A percentile compares a stretch with the other conserved stretches of the same genome.
Conservation (phyloP, 2,888 invertebrate species). For the Metopia argyrocephala region DNA sequence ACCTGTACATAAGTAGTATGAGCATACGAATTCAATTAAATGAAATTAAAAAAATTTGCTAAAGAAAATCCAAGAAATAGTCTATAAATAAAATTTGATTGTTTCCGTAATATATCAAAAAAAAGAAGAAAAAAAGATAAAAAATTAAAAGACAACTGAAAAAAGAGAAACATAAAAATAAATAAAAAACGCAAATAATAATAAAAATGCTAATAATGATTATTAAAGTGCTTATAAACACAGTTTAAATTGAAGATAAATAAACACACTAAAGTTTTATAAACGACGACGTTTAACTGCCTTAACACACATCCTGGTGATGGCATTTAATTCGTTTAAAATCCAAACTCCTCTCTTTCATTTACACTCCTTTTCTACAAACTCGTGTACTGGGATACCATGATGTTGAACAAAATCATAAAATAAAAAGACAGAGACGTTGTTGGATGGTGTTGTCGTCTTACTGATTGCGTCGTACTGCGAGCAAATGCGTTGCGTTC, state of each 20-base stretch:
- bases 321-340: constrained; percentile 40
- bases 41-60: constrained; percentile 19
- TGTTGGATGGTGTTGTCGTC: not conserved
- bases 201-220: constrained; percentile 27
- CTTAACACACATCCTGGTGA: constrained; percentile 57
- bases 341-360: too few relatives aligned
- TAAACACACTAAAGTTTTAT: constrained; percentile 44
- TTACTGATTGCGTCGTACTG: not conserved
- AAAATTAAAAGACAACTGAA: not conserved
- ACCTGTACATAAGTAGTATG: not conserved
- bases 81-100: constrained; percentile 37
- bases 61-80: not conserved
- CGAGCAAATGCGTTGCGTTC: not conserved
- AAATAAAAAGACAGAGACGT: not conserved
- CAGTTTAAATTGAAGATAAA: constrained; percentile 53
- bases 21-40: constrained; percentile 31
- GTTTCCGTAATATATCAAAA: constrained; percentile 38
- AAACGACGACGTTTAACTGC: constrained; percentile 56
- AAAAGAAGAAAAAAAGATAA: constrained; percentile 35
- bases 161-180: not conserved
- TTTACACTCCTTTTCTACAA: too few relatives aligned
- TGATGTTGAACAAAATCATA: not conserved
- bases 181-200: not conserved
- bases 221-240: constrained; percentile 56
- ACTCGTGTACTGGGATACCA: too few relatives aligned